Conservation (phyloP, 2,113 vertebrate genomes). For the Chlorodrepanis virens region DNA sequence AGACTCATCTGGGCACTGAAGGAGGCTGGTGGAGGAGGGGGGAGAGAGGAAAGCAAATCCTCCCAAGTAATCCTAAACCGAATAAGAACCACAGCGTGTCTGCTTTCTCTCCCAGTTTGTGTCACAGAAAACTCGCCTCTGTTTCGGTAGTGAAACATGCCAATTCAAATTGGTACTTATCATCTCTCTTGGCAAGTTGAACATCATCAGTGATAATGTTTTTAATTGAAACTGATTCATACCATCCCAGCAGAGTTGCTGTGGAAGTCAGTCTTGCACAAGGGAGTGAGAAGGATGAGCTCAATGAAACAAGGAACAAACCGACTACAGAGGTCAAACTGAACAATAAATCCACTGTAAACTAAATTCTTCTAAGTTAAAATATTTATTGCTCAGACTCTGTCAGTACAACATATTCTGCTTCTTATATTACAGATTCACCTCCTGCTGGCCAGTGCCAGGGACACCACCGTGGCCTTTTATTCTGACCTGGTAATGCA, state of each 20-base stretch:
- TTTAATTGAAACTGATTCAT: constrained; percentile 51
- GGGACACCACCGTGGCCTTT: not conserved
- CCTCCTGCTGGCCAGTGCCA: not conserved
- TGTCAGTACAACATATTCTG: not conserved
- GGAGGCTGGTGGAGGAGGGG: not conserved
- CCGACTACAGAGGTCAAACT: constrained; percentile 8
- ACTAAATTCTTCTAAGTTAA: not conserved
- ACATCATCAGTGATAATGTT: not conserved
- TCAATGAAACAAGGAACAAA: constrained; percentile 2
- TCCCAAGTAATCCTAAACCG: not conserved
- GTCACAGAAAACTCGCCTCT: not conserved
- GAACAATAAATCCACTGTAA: not conserved
- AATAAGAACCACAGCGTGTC: not conserved
- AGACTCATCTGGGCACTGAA: not conserved
- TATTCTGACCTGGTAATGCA: not conserved
- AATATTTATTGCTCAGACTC: not conserved
- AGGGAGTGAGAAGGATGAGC: not conserved
- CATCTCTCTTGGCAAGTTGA: not conserved
- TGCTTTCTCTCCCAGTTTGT: not conserved
- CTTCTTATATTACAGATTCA: not conserved
- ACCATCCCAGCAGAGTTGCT: not conserved
- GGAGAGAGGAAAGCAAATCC: not conserved
- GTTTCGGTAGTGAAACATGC: not conserved
- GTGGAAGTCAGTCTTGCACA: not conserved
- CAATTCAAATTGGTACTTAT: not conserved